phyloP scores from a whole-genome alignment of 2,888 invertebrate species.

The Pegoplata infirma region DNA sequence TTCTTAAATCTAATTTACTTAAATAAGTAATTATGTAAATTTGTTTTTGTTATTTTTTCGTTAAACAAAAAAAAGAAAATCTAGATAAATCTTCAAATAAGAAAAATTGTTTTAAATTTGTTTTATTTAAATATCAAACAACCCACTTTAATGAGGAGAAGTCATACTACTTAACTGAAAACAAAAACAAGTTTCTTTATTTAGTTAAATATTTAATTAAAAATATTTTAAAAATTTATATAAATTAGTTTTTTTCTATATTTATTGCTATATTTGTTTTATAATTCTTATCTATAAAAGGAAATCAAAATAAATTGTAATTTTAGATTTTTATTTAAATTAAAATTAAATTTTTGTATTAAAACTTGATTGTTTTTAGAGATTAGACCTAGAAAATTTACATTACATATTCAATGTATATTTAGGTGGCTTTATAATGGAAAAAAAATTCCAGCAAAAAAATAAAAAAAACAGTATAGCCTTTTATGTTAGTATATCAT shows the following conservation, averaged over 20 bases:
- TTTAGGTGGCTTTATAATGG: neutral
- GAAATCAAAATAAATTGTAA: conserved; percentile 36
- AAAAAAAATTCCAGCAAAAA: conserved; percentile 7
- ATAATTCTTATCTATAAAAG: conserved; percentile 49
- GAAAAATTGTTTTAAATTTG: neutral
- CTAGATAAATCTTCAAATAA: neutral
- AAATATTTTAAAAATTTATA: conserved; percentile 5
- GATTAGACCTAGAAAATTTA: neutral
- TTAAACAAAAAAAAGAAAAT: too few relatives aligned
- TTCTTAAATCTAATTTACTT: conserved; percentile 56
- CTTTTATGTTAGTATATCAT: neutral
- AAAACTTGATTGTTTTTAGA: conserved; percentile 16
- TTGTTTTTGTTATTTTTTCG: conserved; percentile 17
- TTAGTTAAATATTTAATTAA: neutral
- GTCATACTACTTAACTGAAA: too few relatives aligned
- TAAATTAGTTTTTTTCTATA: conserved; percentile 27
- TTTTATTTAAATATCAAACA: conserved; percentile 7
- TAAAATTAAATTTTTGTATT: neutral
- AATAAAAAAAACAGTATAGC: too few relatives aligned
- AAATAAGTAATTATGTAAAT: conserved; percentile 62
- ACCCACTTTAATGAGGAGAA: conserved; percentile 21
- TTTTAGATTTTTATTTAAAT: conserved; percentile 36
- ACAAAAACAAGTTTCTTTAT: conserved; percentile 47
- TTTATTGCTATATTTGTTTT: conserved; percentile 29
- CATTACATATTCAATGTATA: conserved; percentile 18